These are phyloP conservation scores for Agonopterix heracliana DNA, from an alignment of 2,888 invertebrate genomes.

Conservation along the genomic window DNA sequence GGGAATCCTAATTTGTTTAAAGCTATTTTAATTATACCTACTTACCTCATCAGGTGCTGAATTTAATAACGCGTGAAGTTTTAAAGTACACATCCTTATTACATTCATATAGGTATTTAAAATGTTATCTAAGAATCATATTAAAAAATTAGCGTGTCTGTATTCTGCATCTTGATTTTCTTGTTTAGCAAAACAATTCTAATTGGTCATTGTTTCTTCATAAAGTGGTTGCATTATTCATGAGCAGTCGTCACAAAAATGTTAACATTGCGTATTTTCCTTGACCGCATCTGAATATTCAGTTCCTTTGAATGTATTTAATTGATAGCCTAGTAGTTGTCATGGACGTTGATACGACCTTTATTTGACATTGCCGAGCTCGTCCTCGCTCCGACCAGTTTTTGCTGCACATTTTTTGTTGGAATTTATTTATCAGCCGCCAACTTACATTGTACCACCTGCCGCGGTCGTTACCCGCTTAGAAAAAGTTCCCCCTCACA, in stretches of 20 bases:
- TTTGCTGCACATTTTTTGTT: slow-evolving; percentile 62
- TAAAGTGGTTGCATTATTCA: no score
- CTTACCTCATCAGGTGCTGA: neutral
- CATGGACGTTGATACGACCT: slow-evolving; percentile 45
- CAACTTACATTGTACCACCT: slow-evolving; percentile 62
- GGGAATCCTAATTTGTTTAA: slow-evolving; percentile 19
- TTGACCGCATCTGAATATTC: slow-evolving; percentile 8
- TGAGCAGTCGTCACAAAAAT: no score
- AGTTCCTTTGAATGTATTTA: slow-evolving; percentile 6
- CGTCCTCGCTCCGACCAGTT: slow-evolving; percentile 42
- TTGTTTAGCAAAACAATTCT: no score
- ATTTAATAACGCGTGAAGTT: neutral
- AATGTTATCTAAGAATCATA: neutral
- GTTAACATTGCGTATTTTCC: slow-evolving; percentile 5
- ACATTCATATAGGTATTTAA: neutral
- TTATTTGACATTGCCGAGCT: slow-evolving; percentile 61
- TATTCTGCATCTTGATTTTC: no score
- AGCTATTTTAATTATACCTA: neutral
- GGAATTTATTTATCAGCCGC: slow-evolving; percentile 55
- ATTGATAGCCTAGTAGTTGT: slow-evolving; percentile 11
- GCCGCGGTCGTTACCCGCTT: slow-evolving; percentile 69
- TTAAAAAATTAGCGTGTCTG: neutral
- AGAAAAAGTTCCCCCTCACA: slow-evolving; percentile 60
- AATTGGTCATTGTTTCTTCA: no score
- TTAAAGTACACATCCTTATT: neutral